Percentiles rank a stretch among this genome's conserved stretches.
These are phyloP conservation scores for Danio rerio DNA, from an alignment of 2,113 vertebrate species.

Conservation along the genomic window DNA sequence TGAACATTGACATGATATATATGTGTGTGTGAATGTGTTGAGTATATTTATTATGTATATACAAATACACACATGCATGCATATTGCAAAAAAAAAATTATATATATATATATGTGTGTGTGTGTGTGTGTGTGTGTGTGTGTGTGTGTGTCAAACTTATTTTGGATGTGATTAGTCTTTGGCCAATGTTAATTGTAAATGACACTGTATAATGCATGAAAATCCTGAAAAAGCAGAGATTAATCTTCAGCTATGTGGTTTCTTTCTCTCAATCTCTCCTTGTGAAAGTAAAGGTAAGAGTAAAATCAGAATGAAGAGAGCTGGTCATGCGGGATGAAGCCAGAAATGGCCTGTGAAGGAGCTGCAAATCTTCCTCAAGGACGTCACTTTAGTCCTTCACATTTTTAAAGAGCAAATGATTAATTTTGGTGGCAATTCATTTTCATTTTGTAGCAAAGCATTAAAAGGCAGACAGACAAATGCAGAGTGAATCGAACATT, in stretches of 20 bases:
- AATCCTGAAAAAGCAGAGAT: not conserved
- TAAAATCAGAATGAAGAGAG: not conserved
- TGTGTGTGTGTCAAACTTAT: no score
- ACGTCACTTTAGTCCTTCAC: conserved; percentile 66
- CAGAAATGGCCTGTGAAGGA: not conserved
- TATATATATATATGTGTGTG: no score
- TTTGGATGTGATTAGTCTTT: no score
- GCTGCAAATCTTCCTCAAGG: conserved; percentile 70
- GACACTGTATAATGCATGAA: no score
- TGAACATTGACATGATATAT: no score
- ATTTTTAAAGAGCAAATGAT: conserved; percentile 66
- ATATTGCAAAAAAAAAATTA: no score
- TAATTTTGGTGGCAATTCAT: conserved; percentile 76
- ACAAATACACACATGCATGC: no score
- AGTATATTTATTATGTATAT: no score
- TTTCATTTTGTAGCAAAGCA: conserved; percentile 77
- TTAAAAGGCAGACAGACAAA: conserved; percentile 73
- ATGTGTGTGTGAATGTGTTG: no score
- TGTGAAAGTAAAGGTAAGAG: not conserved
- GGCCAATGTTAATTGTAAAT: no score
- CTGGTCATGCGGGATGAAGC: not conserved
- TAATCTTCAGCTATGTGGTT: not conserved
- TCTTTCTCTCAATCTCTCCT: not conserved
- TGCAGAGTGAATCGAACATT: conserved; percentile 72
- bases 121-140: no score